Evolutionary conservation across 1,140 invertebrate species (phyloP).

Genomic region (Euborellia annulipes): DNA sequence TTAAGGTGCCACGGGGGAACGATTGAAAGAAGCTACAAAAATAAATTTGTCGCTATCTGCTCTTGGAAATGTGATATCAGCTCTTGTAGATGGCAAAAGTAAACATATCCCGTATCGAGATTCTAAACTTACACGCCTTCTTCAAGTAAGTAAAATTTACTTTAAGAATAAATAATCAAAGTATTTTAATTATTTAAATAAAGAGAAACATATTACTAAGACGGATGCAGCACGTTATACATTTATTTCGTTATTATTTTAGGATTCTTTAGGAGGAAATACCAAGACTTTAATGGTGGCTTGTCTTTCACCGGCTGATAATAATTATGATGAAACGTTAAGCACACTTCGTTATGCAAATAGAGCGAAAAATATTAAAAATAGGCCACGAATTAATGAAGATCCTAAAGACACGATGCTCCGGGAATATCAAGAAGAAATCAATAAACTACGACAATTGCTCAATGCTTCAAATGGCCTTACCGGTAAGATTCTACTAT

Average conservation of each 20-base stretch:
- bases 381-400: constrained; percentile 85
- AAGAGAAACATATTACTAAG: too few relatives aligned
- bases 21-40: constrained; percentile 85
- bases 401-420: constrained; percentile 85
- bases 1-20: constrained; percentile 66
- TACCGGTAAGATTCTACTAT: not conserved
- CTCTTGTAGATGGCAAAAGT: constrained; percentile 76
- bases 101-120: constrained; percentile 86
- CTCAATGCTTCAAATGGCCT: constrained; percentile 30
- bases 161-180: too few relatives aligned
- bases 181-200: too few relatives aligned
- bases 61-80: constrained; percentile 87
- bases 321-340: constrained; percentile 82
- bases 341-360: constrained; percentile 79
- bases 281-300: constrained; percentile 91
- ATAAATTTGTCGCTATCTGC: constrained; percentile 91
- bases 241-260: too few relatives aligned
- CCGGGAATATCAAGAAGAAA: constrained; percentile 75
- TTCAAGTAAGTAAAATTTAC: constrained; percentile 41
- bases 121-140: constrained; percentile 77
- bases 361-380: constrained; percentile 84
- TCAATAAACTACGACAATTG: constrained; percentile 54
- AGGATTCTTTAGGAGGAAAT: constrained; percentile 85
- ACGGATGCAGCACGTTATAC: too few relatives aligned
- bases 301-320: constrained; percentile 74